A percentile compares a stretch with the other conserved stretches of the same genome.
These are phyloP conservation scores for Nemotelus pantherinus DNA, from an alignment of 2,888 invertebrate genomes.

Conservation along the genomic window DNA sequence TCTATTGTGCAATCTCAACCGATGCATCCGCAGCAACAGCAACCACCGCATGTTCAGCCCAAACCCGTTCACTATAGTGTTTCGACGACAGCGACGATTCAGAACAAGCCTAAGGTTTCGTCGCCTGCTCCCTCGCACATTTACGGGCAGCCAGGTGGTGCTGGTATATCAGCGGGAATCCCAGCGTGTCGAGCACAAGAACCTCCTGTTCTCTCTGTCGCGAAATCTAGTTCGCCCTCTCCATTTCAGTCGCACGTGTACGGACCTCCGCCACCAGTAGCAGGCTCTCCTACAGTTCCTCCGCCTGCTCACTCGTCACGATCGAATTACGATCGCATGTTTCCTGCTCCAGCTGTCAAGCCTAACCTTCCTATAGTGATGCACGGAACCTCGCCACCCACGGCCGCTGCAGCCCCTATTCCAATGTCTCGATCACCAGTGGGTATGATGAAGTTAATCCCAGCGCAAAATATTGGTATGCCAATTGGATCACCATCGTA, in stretches of 20 bases:
- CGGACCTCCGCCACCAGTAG: slow-evolving; percentile 66
- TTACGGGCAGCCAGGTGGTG: slow-evolving; percentile 59
- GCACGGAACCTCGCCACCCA: slow-evolving; percentile 67
- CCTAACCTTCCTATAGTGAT: slow-evolving; percentile 57
- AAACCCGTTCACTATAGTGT: slow-evolving; percentile 58
- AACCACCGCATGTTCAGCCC: slow-evolving; percentile 58
- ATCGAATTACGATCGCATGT: slow-evolving; percentile 56
- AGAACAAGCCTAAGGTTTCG: slow-evolving; percentile 72
- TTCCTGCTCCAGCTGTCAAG: slow-evolving; percentile 56
- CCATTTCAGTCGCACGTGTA: slow-evolving; percentile 62
- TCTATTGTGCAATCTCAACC: slow-evolving; percentile 58
- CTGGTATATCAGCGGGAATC: slow-evolving; percentile 69
- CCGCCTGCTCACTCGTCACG: slow-evolving; percentile 69
- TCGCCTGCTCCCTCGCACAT: slow-evolving; percentile 74
- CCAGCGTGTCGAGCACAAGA: slow-evolving; percentile 67
- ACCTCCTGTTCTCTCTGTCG: slow-evolving; percentile 58
- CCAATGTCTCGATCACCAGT: slow-evolving; percentile 56
- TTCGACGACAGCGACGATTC: slow-evolving; percentile 56
- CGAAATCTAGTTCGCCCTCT: slow-evolving; percentile 69
- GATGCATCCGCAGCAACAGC: slow-evolving; percentile 50
- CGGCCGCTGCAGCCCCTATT: slow-evolving; percentile 64
- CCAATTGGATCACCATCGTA: slow-evolving; percentile 66
- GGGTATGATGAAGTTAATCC: slow-evolving; percentile 64
- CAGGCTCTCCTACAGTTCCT: slow-evolving; percentile 65
- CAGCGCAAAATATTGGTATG: slow-evolving; percentile 54